Evolutionary conservation across 2,113 vertebrate genomes (phyloP).

Genomic region (Apteryx mantelli): DNA sequence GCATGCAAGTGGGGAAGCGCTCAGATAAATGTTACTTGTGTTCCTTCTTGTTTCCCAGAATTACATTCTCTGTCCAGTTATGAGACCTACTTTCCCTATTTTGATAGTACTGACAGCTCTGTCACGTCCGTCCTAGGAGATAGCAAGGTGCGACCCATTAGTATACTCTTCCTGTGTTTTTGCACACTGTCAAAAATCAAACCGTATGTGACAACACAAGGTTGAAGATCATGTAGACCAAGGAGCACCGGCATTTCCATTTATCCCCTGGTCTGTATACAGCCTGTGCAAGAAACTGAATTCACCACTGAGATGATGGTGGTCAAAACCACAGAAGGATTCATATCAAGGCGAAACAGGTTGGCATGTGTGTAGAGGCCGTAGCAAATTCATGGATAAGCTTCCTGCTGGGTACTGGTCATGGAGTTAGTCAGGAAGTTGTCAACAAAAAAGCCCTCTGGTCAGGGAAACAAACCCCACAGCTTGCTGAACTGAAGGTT

Average conservation of each 20-base stretch:
- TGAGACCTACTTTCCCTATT: background rate
- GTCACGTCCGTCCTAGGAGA: background rate
- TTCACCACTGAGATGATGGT: background rate
- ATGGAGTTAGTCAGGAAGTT: no score
- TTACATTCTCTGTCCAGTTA: background rate
- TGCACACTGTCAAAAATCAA: background rate
- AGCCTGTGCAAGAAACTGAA: background rate
- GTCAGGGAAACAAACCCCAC: no score
- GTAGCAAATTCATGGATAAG: no score
- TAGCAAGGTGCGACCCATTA: background rate
- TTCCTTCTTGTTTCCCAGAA: background rate
- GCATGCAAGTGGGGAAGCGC: accelerated
- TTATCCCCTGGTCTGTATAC: background rate
- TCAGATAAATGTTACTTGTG: background rate
- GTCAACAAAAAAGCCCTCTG: no score
- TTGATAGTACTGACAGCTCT: background rate
- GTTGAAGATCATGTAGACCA: background rate
- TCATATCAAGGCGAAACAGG: background rate
- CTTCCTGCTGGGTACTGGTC: no score
- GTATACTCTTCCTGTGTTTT: background rate
- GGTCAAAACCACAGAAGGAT: background rate
- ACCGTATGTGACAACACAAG: background rate
- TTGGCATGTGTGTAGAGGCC: no score
- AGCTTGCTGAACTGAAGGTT: no score
- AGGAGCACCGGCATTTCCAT: background rate